Base-by-base conservation (phyloP, 1,140 invertebrate genomes). In the Drosophila elegans region DNA sequence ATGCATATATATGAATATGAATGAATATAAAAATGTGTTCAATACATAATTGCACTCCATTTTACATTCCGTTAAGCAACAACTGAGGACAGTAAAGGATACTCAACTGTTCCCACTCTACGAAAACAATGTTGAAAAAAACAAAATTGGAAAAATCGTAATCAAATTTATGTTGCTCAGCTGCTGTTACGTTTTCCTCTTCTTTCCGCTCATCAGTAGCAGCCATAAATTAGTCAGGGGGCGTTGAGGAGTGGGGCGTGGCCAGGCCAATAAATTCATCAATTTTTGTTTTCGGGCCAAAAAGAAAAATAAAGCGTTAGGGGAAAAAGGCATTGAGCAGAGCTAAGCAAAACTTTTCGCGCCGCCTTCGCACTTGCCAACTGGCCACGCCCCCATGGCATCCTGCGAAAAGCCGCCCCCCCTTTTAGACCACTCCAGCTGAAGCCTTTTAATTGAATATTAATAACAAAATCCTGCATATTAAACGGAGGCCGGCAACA, bases 381-480 rank as follows among this genome's bases (percentile, higher is more conserved):
- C 9, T 21, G 38, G 11, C 46, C 38, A 32, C 42, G 12, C 36
- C 42, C 49, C 4, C 29, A 34, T 25, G 66, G 48, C 59, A 60
- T 51, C 55, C 46, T 64, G 49, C 29, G 44, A 32, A 53, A 13
- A 41, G 12, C 39, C 57, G n/a, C 36, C 27, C 13, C 21, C 38
- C 3, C 42, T 10, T 10, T 44, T 41, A 34, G 48, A 6, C 41
- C 67, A 69, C 51, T 57, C 36, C 36, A 56, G 67, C 51, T 57
- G 64, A 71, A 71, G 73, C 74, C 63, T 78, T 78, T 78, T 78
- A 78, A 78, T 78, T 78, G 75, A 78, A 78, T 78, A 78, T 78
- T 78, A 78, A 78, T 78, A 78, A 78, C 75, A 71, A 78, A 78
- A 78, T 78, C 75, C 75, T 78, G 75, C 75, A 78, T 78, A 78